Evolutionary conservation across 2,888 invertebrate genomes (phyloP).

Genomic region (Apomyelois bistriatella): DNA sequence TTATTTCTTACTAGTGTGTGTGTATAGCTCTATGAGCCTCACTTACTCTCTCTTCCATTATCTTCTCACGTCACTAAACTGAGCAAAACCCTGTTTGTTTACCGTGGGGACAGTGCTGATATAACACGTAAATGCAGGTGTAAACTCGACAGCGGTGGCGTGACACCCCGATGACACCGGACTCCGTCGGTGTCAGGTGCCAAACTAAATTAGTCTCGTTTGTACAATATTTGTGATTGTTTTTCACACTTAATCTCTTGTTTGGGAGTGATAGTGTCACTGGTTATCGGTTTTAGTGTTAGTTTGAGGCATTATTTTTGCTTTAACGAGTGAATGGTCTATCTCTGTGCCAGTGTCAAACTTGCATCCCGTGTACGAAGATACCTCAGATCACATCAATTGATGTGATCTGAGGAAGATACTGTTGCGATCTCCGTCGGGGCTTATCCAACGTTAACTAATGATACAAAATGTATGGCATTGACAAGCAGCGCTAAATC

Average conservation of each 20-base stretch:
- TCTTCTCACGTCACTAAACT: background rate
- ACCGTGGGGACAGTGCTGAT: background rate
- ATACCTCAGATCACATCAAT: no score
- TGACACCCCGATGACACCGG: background rate
- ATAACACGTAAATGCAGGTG: conserved; percentile 1
- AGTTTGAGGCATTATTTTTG: background rate
- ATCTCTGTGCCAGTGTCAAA: no score
- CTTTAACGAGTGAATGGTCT: no score
- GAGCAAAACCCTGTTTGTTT: background rate
- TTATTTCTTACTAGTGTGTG: no score
- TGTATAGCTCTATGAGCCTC: no score
- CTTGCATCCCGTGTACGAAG: no score
- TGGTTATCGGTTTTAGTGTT: background rate
- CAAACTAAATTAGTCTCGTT: background rate
- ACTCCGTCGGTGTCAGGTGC: background rate
- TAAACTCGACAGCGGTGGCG: background rate
- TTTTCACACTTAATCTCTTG: background rate
- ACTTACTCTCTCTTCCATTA: no score
- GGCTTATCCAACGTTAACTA: no score
- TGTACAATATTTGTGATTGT: conserved; percentile 1
- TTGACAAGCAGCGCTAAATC: no score
- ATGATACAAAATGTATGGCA: no score
- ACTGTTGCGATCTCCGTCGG: no score
- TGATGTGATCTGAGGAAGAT: no score
- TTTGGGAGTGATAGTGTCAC: background rate